phyloP scores from a whole-genome alignment of 2,113 vertebrate genomes.

The Phylloscopus trochilus region DNA sequence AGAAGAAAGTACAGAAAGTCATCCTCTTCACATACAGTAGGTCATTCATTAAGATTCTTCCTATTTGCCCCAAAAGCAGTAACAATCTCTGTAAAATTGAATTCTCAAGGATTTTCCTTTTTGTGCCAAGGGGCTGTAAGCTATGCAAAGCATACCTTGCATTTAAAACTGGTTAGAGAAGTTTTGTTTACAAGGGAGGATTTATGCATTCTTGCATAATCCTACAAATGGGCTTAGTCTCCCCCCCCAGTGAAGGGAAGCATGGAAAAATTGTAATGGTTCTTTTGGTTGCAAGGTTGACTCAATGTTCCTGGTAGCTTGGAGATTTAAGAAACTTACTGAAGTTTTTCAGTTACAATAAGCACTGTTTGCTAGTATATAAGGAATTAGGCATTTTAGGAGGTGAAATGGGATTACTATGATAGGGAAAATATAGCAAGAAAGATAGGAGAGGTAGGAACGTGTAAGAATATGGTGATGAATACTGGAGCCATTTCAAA shows the following conservation, averaged over 20 bases:
- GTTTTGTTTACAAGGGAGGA: neutral
- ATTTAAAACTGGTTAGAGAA: constrained; percentile 15
- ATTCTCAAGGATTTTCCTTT: neutral
- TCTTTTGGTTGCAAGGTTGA: neutral
- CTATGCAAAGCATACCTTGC: neutral
- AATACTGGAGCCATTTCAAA: neutral
- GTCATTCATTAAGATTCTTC: neutral
- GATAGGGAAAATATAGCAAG: neutral
- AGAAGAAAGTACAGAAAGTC: neutral
- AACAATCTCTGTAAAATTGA: neutral
- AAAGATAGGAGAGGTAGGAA: neutral
- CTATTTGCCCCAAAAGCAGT: neutral
- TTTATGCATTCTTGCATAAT: constrained; percentile 23
- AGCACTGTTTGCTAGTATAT: neutral
- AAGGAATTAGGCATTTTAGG: neutral
- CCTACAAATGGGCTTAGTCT: neutral
- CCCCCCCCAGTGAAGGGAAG: neutral
- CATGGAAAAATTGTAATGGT: neutral
- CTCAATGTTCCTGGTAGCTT: neutral
- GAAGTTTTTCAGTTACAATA: neutral
- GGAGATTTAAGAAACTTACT: neutral
- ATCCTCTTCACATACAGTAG: neutral
- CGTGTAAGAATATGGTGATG: neutral
- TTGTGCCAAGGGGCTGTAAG: neutral
- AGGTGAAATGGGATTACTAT: neutral